Base-by-base conservation (phyloP, 2,888 invertebrate genomes). In the Capitulum mitella region DNA sequence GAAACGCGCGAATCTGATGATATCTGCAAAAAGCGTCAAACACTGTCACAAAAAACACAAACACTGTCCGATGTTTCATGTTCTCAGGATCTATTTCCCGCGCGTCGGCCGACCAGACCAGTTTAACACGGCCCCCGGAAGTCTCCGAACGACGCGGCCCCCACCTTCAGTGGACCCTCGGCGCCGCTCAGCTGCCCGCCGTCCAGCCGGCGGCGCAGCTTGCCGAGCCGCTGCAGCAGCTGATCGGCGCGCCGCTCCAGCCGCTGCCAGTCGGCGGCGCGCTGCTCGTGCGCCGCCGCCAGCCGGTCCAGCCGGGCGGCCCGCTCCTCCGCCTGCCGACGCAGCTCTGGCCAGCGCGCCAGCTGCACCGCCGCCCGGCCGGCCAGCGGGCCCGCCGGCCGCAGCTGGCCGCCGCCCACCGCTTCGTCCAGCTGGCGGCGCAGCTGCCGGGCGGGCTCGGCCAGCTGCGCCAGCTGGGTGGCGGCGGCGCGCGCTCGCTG, bases 381-480 rank as follows among this genome's bases (percentile, higher is more conserved):
- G 96, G 82, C 93, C 92, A 78, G 96, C 93, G 82, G 91, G 88
- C 87, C 97, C 97, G 87, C 97, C 94, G 88, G 93, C 96, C 87
- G 97, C 89, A 84, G 90, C 87, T 87, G 91, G 88, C 85, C 91
- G 87, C 82, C 90, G 90, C 85, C 90, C 90, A 0, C 90, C 98
- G 78, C 96, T 98, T 84, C 98, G 98, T 86, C 97, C 98, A 0
- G 92, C 95, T 85, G 97, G 97, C 0, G 87, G 97, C 43, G 98
- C 98, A 54, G 98, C 98, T 87, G 99, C 98, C 85, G 89, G 98
- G 82, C 98, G 98, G 0, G 97, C 96, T 29, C 98, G 98, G 0
- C 89, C 97, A 70, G 88, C 99, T 76, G 98, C 98, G 48, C 96
- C 99, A 80, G 98, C 98, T 0, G 98, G 98, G 85, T 98, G 98